A percentile compares a stretch with the other conserved stretches of the same genome.
Evolutionary conservation across 2,113 vertebrate species (phyloP).

Genomic region (Leuciscus idus): DNA sequence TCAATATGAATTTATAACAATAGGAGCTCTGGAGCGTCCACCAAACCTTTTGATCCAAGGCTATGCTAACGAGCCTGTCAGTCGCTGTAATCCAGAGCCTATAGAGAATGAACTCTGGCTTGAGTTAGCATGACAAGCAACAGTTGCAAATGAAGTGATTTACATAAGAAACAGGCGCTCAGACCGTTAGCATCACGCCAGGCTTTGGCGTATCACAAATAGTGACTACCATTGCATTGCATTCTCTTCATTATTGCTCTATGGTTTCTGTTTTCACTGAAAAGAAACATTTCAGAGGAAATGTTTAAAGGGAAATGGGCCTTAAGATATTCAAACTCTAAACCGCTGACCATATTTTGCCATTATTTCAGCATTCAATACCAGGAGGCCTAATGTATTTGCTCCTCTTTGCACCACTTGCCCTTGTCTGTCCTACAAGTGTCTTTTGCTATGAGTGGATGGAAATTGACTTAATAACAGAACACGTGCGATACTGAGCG

Average conservation of each 20-base stretch:
- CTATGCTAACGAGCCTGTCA: constrained; percentile 40
- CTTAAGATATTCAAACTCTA: background rate
- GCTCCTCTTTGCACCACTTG: constrained; percentile 17
- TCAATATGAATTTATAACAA: constrained; percentile 36
- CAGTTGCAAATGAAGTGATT: constrained; percentile 59
- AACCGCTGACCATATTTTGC: background rate
- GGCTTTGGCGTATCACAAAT: constrained; percentile 1
- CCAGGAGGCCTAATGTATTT: constrained; percentile 16
- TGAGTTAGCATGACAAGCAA: constrained; percentile 58
- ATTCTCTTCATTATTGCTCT: constrained; percentile 53
- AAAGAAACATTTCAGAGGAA: background rate
- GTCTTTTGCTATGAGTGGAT: constrained; percentile 19
- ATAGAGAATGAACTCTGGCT: constrained; percentile 43
- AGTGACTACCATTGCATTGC: background rate
- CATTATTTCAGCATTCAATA: constrained; percentile 13
- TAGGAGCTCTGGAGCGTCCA: constrained; percentile 1
- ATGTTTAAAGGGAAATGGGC: background rate
- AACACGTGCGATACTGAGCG: background rate
- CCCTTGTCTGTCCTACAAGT: constrained; percentile 52
- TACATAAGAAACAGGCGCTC: constrained; percentile 56
- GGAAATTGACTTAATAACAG: constrained; percentile 36
- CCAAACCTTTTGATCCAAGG: constrained; percentile 39
- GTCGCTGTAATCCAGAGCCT: constrained; percentile 34
- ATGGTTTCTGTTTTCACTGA: background rate
- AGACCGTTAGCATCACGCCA: constrained; percentile 37